Conservation (phyloP, 2,797 vertebrate genomes). For the Gymnoscopelus braueri region DNA sequence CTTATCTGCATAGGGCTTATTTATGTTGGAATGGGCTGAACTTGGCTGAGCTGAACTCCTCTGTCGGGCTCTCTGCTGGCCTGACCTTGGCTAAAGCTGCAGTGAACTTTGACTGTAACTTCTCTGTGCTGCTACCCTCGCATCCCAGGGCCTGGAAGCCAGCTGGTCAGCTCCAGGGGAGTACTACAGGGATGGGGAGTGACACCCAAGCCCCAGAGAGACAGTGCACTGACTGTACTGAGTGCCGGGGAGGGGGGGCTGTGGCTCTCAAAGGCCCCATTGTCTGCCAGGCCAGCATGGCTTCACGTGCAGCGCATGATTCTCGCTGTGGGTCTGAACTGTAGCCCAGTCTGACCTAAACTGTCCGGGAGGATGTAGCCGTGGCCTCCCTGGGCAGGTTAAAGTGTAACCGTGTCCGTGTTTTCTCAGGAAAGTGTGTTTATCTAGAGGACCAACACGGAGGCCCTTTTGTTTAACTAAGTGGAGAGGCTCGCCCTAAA, state of each 20-base stretch:
- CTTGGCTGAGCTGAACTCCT: constrained; percentile 37
- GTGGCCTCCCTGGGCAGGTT: constrained; percentile 74
- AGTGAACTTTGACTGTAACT: constrained; percentile 69
- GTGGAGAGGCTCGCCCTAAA: constrained; percentile 78
- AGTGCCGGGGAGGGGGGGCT: constrained; percentile 49
- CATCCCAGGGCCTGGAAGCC: constrained; percentile 65
- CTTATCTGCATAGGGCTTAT: constrained; percentile 45
- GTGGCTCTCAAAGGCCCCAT: constrained; percentile 78
- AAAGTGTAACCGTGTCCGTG: constrained; percentile 82
- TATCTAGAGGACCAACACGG: constrained; percentile 80
- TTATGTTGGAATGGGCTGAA: constrained; percentile 49
- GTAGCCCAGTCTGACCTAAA: constrained; percentile 67
- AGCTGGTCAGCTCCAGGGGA: constrained; percentile 77
- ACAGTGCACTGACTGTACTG: constrained; percentile 79
- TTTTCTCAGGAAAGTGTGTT: constrained; percentile 85
- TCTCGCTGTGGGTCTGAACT: constrained; percentile 72
- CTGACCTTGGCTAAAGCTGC: constrained; percentile 48
- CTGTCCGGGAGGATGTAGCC: constrained; percentile 69
- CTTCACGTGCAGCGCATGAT: constrained; percentile 77
- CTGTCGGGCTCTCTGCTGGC: constrained; percentile 38
- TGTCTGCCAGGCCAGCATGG: constrained; percentile 74
- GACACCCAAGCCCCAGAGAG: constrained; percentile 78
- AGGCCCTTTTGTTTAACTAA: constrained; percentile 85
- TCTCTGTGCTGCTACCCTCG: constrained; percentile 67
- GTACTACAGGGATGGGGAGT: constrained; percentile 76